phyloP scores from a whole-genome alignment of 1,140 invertebrate species.

The Copidosoma floridanum region DNA sequence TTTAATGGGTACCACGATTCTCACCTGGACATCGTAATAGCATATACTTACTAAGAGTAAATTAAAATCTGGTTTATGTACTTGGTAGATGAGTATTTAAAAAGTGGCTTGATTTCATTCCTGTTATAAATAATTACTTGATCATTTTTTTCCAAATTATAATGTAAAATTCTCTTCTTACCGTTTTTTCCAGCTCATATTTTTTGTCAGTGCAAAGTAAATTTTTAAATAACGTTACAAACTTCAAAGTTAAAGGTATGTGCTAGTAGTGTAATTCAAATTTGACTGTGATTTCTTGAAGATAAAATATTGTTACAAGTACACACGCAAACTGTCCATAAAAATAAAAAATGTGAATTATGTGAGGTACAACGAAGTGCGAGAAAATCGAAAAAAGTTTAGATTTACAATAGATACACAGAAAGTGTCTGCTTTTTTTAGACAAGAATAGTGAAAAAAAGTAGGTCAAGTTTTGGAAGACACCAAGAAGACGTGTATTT shows the following conservation, averaged over 20 bases:
- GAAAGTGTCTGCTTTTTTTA: not conserved
- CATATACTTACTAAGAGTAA: no score
- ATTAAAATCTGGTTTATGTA: no score
- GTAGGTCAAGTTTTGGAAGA: conserved; percentile 14
- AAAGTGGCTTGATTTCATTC: no score
- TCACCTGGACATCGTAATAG: no score
- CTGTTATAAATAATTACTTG: no score
- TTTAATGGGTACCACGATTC: no score
- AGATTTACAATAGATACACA: conserved; percentile 10
- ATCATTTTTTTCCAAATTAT: no score
- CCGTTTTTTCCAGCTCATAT: not conserved
- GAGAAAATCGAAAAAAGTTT: no score
- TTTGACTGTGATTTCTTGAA: not conserved
- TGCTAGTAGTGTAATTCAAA: not conserved
- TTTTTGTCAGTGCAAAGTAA: not conserved
- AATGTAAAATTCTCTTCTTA: conserved; percentile 17
- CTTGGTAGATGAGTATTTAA: no score
- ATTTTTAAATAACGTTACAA: not conserved
- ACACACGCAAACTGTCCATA: not conserved
- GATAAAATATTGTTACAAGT: not conserved
- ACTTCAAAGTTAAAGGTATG: not conserved
- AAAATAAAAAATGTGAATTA: conserved; percentile 29
- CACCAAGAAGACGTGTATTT: conserved; percentile 14
- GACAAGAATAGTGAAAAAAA: not conserved
- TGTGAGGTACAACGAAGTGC: conserved; percentile 20